Percentiles rank a stretch among this genome's conserved stretches.
phyloP scores from a whole-genome alignment of 2,888 invertebrate species.

The Macaria liturata region DNA sequence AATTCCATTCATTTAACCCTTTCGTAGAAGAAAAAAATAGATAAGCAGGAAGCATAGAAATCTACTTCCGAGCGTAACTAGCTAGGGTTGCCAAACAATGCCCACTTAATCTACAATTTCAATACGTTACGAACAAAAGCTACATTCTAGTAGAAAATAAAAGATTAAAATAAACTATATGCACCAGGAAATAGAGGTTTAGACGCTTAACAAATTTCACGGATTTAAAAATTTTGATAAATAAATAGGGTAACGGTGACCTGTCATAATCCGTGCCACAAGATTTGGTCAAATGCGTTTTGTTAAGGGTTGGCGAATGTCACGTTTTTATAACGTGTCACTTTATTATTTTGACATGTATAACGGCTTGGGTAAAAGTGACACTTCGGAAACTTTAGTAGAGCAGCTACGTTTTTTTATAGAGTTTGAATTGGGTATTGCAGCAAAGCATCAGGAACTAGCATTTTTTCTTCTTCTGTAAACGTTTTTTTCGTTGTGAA shows the following conservation, averaged over 20 bases:
- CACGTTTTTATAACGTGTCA: conserved; percentile 59
- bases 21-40: conserved; percentile 54
- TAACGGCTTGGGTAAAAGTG: conserved; percentile 45
- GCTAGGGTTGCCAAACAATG: conserved; percentile 59
- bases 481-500: too few relatives aligned
- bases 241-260: conserved; percentile 37
- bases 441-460: too few relatives aligned
- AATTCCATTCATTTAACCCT: conserved; percentile 72
- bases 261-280: conserved; percentile 58
- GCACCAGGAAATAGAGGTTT: too few relatives aligned
- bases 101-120: conserved; percentile 50
- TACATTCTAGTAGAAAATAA: too few relatives aligned
- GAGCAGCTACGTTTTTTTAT: too few relatives aligned
- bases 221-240: conserved; percentile 6
- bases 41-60: conserved; percentile 63
- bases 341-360: conserved; percentile 69
- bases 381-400: conserved; percentile 11
- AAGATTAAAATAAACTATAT: too few relatives aligned
- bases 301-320: conserved; percentile 60
- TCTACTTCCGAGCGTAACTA: conserved; percentile 52
- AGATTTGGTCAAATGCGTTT: conserved; percentile 48
- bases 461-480: too few relatives aligned
- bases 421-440: too few relatives aligned
- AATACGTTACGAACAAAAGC: conserved; percentile 31
- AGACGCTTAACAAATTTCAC: conserved; percentile 12